Conservation (phyloP, 2,797 vertebrate species). For the Varecia variegata region DNA sequence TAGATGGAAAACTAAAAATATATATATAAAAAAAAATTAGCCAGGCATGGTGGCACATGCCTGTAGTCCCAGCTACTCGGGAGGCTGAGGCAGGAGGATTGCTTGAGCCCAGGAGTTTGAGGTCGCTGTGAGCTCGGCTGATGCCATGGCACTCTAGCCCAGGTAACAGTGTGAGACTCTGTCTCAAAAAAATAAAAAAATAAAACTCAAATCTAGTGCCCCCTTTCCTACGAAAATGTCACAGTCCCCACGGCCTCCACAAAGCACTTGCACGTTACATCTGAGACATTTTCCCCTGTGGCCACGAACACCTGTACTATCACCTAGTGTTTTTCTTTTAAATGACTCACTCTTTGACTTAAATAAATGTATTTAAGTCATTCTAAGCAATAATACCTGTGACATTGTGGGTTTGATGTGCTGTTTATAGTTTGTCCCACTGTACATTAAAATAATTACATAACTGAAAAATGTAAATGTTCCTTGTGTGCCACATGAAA, state of each 20-base stretch:
- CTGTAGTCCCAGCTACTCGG: no score
- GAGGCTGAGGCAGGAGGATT: no score
- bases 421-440: conserved; percentile 33
- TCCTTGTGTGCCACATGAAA: neutral
- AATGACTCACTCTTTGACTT: conserved; percentile 28
- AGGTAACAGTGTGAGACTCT: no score
- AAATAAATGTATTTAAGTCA: neutral
- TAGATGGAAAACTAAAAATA: no score
- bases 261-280: neutral
- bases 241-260: neutral
- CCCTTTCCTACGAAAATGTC: neutral
- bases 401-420: conserved; percentile 30
- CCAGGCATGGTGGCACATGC: no score
- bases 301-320: neutral
- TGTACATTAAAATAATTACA: conserved; percentile 36
- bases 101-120: no score
- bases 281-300: neutral
- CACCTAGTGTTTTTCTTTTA: neutral
- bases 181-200: no score
- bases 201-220: neutral
- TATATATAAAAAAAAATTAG: no score
- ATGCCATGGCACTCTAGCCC: no score
- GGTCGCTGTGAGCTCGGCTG: no score
- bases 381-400: conserved; percentile 7
- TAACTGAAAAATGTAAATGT: conserved; percentile 22